These are phyloP conservation scores for Oxygymnocypris stewartii DNA, from an alignment of 2,113 vertebrate genomes.

Conservation along the genomic window DNA sequence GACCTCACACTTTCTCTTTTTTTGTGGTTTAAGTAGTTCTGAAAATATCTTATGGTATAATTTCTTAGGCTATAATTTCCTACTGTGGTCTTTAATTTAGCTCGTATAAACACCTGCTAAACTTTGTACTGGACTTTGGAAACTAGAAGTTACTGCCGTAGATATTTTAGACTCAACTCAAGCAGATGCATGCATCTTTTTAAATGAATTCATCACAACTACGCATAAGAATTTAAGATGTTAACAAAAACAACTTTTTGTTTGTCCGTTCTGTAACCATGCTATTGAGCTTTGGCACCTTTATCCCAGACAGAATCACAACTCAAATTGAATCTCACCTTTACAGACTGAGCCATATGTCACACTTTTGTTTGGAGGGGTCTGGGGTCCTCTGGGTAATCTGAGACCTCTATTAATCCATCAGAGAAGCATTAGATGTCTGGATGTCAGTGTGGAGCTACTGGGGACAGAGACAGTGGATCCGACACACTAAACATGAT, in stretches of 20 bases:
- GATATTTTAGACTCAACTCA: neutral
- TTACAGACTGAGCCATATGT: slow-evolving; percentile 20
- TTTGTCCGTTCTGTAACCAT: neutral
- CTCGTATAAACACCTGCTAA: slow-evolving; percentile 1
- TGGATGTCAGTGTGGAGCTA: slow-evolving; percentile 13
- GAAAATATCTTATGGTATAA: neutral
- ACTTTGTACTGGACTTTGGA: neutral
- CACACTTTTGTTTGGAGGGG: slow-evolving; percentile 32
- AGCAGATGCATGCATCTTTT: neutral
- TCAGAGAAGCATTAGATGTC: slow-evolving; percentile 38
- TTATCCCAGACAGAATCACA: slow-evolving; percentile 11
- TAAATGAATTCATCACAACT: too few species aligned
- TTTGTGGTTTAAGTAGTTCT: slow-evolving; percentile 3
- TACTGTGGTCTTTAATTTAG: neutral
- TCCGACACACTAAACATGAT: slow-evolving; percentile 30
- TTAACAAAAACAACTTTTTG: neutral
- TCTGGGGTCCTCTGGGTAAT: slow-evolving; percentile 29
- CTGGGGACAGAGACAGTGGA: neutral
- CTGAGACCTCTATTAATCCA: slow-evolving; percentile 42
- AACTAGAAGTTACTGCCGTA: neutral
- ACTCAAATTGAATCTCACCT: slow-evolving; percentile 23
- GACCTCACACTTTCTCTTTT: neutral
- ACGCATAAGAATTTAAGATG: too few species aligned
- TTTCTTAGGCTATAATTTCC: neutral
- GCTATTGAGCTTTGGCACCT: neutral